phyloP scores from a whole-genome alignment of 2,888 invertebrate species.

The Xylota sylvarum region DNA sequence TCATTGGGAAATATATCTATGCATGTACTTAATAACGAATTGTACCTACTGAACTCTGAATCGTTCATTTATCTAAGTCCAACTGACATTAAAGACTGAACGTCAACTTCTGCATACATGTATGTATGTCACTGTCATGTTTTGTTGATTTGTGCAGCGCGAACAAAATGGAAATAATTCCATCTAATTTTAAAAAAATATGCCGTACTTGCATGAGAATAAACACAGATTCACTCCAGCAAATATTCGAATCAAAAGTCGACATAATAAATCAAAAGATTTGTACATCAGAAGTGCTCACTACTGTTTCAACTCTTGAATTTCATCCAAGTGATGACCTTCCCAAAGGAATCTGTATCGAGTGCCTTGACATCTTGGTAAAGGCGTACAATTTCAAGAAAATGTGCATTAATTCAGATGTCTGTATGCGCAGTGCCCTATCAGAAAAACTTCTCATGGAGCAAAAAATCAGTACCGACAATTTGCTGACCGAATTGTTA shows the following conservation, averaged over 20 bases:
- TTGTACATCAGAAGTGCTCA: conserved; percentile 14
- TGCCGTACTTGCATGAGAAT: conserved; percentile 53
- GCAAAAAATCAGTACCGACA: background rate
- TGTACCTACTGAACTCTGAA: too few relatives aligned
- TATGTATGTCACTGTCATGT: background rate
- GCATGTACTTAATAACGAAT: too few relatives aligned
- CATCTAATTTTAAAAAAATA: conserved; percentile 25
- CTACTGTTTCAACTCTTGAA: conserved; percentile 27
- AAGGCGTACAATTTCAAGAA: conserved; percentile 85
- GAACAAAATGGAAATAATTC: conserved; percentile 42
- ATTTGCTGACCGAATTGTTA: conserved; percentile 8
- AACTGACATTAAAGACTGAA: too few relatives aligned
- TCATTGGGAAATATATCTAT: too few relatives aligned
- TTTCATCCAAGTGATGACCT: conserved; percentile 86
- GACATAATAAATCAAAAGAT: background rate
- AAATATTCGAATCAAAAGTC: conserved; percentile 81
- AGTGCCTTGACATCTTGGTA: conserved; percentile 86
- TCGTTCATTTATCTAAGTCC: too few relatives aligned
- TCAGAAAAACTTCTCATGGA: conserved; percentile 9
- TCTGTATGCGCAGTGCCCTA: conserved; percentile 81
- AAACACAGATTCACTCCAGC: background rate
- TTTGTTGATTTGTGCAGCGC: conserved; percentile 13
- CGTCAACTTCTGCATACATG: too few relatives aligned
- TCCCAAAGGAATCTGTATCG: conserved; percentile 87
- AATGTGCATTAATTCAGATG: conserved; percentile 85